These are phyloP conservation scores for Neopelma chrysocephalum DNA, from an alignment of 2,797 vertebrate genomes.

Conservation along the genomic window DNA sequence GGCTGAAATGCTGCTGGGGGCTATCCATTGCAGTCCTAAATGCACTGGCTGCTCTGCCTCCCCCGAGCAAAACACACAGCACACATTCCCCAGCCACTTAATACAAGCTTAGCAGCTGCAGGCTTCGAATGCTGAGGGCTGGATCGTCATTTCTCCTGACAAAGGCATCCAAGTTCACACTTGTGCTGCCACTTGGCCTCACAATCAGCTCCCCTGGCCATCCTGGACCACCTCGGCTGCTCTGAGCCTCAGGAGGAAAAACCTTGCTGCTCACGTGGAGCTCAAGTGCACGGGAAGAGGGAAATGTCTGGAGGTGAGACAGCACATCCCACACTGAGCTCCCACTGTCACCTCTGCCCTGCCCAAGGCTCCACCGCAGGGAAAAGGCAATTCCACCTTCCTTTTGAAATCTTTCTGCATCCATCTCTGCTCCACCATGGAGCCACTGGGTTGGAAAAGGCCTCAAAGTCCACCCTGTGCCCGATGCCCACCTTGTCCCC, in stretches of 20 bases:
- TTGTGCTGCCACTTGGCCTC: background rate
- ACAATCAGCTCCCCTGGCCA: background rate
- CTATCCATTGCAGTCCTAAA: background rate
- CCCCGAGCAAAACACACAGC: background rate
- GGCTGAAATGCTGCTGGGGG: background rate
- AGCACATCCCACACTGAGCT: background rate
- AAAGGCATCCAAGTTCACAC: background rate
- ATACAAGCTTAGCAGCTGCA: constrained; percentile 63
- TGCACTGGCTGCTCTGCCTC: background rate
- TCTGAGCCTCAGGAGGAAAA: background rate
- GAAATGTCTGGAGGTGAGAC: background rate
- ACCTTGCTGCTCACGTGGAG: background rate
- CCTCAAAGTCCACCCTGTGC: background rate
- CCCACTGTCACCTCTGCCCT: background rate
- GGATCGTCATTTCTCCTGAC: background rate
- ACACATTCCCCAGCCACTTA: constrained; percentile 48
- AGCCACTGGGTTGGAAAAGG: background rate
- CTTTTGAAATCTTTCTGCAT: background rate
- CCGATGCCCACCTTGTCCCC: background rate
- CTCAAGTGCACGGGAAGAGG: rapidly evolving
- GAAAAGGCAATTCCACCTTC: background rate
- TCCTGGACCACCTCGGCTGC: background rate
- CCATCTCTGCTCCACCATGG: background rate
- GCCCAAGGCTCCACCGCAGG: rapidly evolving
- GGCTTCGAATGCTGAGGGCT: background rate